Conservation (phyloP, 2,797 vertebrate genomes). For the Mormyrops attenuatus region DNA sequence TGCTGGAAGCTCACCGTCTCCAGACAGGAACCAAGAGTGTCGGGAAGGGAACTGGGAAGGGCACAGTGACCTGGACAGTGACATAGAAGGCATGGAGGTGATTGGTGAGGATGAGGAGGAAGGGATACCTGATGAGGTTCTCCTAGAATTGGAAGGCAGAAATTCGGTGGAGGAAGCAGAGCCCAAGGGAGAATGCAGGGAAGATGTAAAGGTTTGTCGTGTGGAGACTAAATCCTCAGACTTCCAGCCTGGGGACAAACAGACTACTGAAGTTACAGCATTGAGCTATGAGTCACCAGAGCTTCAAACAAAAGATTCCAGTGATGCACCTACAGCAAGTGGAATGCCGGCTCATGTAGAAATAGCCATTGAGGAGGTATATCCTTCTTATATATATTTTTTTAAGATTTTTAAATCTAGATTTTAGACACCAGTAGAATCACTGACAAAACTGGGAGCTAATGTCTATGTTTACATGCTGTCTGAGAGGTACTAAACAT, state of each 20-base stretch:
- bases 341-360: background rate
- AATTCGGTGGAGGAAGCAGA: background rate
- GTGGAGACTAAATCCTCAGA: background rate
- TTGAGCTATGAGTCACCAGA: background rate
- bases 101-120: conserved; percentile 57
- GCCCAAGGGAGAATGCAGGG: background rate
- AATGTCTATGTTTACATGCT: background rate
- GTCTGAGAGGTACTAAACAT: background rate
- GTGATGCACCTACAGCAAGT: background rate
- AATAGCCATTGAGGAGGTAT: conserved; percentile 12
- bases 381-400: too few species aligned
- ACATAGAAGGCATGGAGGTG: conserved; percentile 62
- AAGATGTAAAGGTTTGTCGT: background rate
- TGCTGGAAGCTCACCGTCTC: conserved; percentile 1
- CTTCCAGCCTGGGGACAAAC: background rate
- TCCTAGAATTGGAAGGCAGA: conserved; percentile 8
- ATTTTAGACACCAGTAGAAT: background rate
- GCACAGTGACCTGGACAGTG: conserved; percentile 40
- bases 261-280: background rate
- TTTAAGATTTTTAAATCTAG: background rate
- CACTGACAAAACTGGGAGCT: background rate
- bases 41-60: background rate
- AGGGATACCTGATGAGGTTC: conserved; percentile 28
- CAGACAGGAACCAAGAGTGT: background rate
- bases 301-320: background rate